Conservation (phyloP, 2,797 vertebrate genomes). For the Acanthurus tractus region DNA sequence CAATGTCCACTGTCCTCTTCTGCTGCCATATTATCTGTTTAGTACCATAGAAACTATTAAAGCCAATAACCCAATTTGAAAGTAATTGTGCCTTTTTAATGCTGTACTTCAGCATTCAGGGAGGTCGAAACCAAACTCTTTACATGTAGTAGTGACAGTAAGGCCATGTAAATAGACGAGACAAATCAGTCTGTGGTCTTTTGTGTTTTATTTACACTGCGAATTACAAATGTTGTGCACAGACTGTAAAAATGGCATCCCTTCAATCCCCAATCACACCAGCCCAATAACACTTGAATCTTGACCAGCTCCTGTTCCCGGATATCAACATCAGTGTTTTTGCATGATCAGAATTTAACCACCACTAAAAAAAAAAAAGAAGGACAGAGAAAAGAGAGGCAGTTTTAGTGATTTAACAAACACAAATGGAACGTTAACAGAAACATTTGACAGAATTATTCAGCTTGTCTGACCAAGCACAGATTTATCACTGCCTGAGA, state of each 20-base stretch:
- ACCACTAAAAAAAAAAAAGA: constrained; percentile 68
- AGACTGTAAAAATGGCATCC: constrained; percentile 75
- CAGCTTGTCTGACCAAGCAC: not conserved
- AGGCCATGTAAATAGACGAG: too few relatives aligned
- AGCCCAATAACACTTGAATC: constrained; percentile 46
- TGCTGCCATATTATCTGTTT: not conserved
- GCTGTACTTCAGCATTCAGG: not conserved
- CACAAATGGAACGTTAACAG: not conserved
- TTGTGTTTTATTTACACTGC: constrained; percentile 79
- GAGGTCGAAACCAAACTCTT: not conserved
- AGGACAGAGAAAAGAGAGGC: not conserved
- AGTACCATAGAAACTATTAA: not conserved
- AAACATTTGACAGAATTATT: not conserved
- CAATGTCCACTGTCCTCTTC: not conserved
- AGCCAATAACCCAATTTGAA: not conserved
- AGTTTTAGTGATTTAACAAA: constrained; percentile 3
- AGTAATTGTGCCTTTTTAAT: constrained; percentile 44
- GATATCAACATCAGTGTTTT: constrained; percentile 25
- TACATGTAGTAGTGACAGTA: not conserved
- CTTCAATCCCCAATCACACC: constrained; percentile 46
- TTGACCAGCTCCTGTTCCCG: constrained; percentile 17
- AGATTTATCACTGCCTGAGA: not conserved
- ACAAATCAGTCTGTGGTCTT: constrained; percentile 28
- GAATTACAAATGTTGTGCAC: constrained; percentile 79
- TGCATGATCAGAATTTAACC: constrained; percentile 71